phyloP scores from a whole-genome alignment of 2,797 vertebrate genomes.

The Heterohyrax brucei region DNA sequence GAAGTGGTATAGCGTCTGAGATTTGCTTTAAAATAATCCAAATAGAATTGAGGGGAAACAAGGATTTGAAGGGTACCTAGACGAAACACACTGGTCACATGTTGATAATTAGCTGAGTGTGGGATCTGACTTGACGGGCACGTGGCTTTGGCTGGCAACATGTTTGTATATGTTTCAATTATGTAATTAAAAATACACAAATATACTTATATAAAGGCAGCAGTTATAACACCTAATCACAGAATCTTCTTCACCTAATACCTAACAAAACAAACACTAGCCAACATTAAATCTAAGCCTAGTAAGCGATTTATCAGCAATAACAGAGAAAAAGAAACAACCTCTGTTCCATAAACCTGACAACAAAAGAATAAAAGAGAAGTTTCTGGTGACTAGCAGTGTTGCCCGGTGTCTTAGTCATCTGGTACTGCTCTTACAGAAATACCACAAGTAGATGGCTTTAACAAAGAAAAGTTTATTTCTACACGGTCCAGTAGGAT shows the following conservation, averaged over 20 bases:
- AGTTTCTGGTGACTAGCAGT: neutral
- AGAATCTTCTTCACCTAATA: neutral
- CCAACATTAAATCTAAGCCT: constrained; percentile 47
- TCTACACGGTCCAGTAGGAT: too few relatives aligned
- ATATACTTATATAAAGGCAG: neutral
- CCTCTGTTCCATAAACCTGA: neutral
- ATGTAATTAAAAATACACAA: neutral
- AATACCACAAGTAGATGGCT: too few relatives aligned
- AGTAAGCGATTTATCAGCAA: constrained; percentile 47
- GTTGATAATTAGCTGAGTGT: constrained; percentile 35
- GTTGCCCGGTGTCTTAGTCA: neutral
- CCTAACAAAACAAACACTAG: constrained; percentile 60
- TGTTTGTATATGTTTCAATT: neutral
- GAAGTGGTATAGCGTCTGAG: constrained; percentile 9
- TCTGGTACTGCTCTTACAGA: too few relatives aligned
- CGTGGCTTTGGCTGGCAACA: too few relatives aligned
- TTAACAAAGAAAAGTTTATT: too few relatives aligned
- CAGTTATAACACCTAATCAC: neutral
- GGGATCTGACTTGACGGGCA: too few relatives aligned
- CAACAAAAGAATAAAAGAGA: constrained; percentile 1
- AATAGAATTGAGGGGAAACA: neutral
- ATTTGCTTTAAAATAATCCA: constrained; percentile 66
- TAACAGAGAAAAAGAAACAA: constrained; percentile 2
- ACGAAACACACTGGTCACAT: constrained; percentile 35
- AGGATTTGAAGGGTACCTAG: neutral